These are phyloP conservation scores for Gorsachius magnificus DNA, from an alignment of 2,797 vertebrate genomes.

Conservation along the genomic window DNA sequence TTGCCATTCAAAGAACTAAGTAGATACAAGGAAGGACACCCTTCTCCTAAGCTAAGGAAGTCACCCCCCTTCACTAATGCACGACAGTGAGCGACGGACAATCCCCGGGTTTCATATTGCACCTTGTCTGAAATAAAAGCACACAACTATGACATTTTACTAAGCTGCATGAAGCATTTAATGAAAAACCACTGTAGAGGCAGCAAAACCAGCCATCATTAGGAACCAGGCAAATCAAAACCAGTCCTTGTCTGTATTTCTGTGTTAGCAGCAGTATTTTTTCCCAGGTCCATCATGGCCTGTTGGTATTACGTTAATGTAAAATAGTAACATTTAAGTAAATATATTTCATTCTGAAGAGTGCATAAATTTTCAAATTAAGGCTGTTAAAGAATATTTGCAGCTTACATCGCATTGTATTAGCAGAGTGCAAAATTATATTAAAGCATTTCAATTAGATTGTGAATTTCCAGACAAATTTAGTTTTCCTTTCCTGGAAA, in stretches of 20 bases:
- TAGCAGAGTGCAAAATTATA: not conserved
- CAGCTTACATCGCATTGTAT: not conserved
- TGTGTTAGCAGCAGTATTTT: not conserved
- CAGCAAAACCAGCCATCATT: not conserved
- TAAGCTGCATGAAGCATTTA: not conserved
- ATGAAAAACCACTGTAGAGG: not conserved
- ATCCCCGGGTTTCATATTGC: not conserved
- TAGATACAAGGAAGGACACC: not conserved
- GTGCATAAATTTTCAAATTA: not conserved
- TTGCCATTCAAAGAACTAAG: not conserved
- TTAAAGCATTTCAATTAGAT: not conserved
- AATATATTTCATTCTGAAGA: not conserved
- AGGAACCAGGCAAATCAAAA: not conserved
- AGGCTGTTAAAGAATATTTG: not conserved
- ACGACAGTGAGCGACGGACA: rapidly evolving
- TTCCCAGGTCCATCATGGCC: not conserved
- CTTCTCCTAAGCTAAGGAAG: not conserved
- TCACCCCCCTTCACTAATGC: not conserved
- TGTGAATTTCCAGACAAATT: not conserved
- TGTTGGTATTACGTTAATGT: not conserved
- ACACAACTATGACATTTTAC: not conserved
- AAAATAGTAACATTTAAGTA: not conserved
- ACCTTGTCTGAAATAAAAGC: not conserved
- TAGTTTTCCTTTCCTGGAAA: not conserved
- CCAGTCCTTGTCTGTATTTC: not conserved